Base-by-base conservation (phyloP, 2,797 vertebrate species). In the Chiloscyllium punctatum region DNA sequence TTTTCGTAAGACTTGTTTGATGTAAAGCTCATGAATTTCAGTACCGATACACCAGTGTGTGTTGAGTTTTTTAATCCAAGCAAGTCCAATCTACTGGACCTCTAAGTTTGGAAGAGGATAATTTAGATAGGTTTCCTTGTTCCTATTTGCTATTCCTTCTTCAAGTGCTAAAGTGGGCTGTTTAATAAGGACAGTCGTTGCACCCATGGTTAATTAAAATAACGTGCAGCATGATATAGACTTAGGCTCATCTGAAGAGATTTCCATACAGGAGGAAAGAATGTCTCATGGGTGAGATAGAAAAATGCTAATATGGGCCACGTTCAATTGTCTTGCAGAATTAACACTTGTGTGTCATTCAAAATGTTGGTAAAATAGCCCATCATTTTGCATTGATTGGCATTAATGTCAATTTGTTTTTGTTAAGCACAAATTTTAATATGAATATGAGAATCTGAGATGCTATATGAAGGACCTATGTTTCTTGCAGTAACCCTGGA, bases 401-500 rank as follows among this genome's bases (percentile, higher is more conserved):
- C 33, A 68, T 68, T 91, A 21, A 16, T 68, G 57, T 18, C 68
- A 92, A 13, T 42, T 1, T 92, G 42, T 77, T 62, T n/a, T 30
- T 92, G n/a, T n/a, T 69, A 37, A 42, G 18, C 42, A n/a, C 25
- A 66, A 6, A 95, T 57, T 72, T 74, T 33, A 74, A 30, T 94
- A 25, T 72, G 27, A 71, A 53, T 53, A 74, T 72, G 42, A 6
- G 42, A 74, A 77, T 95, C 25, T 53, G 71, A 71, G 68, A 74
- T 48, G 4, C 42, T 53, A 13, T 77, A n/a, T 18, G 15, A 51
- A 77, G 15, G 15, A 33, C 51, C 27, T 95, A 23, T 95, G 53
- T 90, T 51, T 88, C 69, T 66, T 74, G 27, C 97, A 98, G 98
- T 97, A 96, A 96, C 96, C 2, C 98, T 97, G 96, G 98, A 99